These are phyloP conservation scores for Pterocles orientalis DNA, from an alignment of 2,113 vertebrate species.

Conservation along the genomic window DNA sequence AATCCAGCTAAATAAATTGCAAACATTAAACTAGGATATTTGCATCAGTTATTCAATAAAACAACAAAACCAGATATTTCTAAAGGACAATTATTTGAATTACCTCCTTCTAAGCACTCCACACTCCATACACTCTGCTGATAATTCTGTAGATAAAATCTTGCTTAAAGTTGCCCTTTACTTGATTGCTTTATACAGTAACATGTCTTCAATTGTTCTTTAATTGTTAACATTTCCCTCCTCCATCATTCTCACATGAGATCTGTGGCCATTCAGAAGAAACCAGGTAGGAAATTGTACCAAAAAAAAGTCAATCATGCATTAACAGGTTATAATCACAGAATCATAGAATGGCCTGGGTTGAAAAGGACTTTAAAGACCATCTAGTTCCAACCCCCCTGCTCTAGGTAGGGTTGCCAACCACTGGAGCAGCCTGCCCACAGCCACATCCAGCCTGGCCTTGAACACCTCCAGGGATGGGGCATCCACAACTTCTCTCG, in stretches of 20 bases:
- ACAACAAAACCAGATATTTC: background rate
- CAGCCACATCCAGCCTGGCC: no score
- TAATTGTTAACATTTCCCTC: background rate
- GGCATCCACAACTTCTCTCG: no score
- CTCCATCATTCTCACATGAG: background rate
- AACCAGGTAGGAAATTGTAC: background rate
- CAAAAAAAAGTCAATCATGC: background rate
- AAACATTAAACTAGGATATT: background rate
- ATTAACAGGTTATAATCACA: background rate
- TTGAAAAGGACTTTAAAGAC: no score
- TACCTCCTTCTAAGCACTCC: background rate
- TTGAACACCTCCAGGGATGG: no score
- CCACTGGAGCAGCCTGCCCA: no score
- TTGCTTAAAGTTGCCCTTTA: background rate
- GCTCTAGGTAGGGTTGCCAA: no score
- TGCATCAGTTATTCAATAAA: background rate
- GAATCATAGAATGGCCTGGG: no score
- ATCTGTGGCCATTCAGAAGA: background rate
- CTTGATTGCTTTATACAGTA: background rate
- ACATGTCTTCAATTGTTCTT: background rate
- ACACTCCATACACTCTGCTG: background rate
- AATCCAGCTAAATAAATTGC: background rate
- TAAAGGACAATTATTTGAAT: background rate
- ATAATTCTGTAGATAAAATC: background rate
- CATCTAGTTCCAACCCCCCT: no score